These are phyloP conservation scores for Sprattus sprattus DNA, from an alignment of 2,113 vertebrate genomes.

Conservation along the genomic window DNA sequence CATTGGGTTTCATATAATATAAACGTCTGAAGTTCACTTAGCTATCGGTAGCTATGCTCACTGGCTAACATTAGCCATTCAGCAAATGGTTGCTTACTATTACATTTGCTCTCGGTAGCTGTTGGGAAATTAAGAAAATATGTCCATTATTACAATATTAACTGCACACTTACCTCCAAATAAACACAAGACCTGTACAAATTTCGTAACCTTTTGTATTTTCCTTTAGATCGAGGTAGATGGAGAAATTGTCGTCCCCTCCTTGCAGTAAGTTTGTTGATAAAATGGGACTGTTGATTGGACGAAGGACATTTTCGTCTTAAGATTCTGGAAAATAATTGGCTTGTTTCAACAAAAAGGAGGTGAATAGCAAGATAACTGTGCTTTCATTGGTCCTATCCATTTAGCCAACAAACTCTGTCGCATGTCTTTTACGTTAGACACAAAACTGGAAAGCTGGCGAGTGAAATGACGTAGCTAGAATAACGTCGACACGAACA, in stretches of 20 bases:
- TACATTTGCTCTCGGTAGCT: background rate
- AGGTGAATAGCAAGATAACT: background rate
- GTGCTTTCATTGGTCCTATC: background rate
- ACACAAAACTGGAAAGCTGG: background rate
- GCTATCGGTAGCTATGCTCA: background rate
- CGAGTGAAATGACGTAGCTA: slow-evolving; percentile 10
- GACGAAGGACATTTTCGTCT: background rate
- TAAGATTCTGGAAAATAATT: slow-evolving; percentile 5
- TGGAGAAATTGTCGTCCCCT: background rate
- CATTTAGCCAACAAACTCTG: background rate
- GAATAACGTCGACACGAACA: background rate
- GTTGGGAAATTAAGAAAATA: background rate
- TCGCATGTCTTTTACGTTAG: background rate
- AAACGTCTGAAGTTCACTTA: slow-evolving; percentile 35
- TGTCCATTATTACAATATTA: background rate
- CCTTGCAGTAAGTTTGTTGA: background rate
- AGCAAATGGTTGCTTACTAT: background rate
- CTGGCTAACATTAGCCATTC: background rate
- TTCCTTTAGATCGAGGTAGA: background rate
- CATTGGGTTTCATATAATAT: background rate
- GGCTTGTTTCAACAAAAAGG: background rate
- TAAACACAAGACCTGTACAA: background rate
- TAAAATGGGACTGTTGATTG: slow-evolving; percentile 12
- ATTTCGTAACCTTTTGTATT: slow-evolving; percentile 11
- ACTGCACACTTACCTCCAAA: background rate